Evolutionary conservation across 2,113 vertebrate species (phyloP).

Genomic region (Naja naja): DNA sequence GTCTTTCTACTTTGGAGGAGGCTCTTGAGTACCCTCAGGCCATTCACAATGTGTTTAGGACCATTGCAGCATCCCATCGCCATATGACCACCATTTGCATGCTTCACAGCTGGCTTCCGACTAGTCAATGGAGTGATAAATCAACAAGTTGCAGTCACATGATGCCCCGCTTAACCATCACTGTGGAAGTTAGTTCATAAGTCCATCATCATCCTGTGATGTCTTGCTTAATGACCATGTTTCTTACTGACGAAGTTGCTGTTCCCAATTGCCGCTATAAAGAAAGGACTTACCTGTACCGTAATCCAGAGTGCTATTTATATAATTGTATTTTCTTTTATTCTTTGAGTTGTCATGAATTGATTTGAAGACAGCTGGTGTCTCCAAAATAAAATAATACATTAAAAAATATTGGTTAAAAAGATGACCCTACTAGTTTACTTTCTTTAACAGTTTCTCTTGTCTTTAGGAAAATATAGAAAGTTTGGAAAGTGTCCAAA

Average conservation of each 20-base stretch:
- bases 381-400: background rate
- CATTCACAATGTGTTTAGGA: background rate
- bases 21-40: background rate
- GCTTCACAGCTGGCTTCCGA: background rate
- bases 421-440: background rate
- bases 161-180: background rate
- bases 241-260: background rate
- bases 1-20: background rate
- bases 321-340: background rate
- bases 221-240: background rate
- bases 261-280: background rate
- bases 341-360: background rate
- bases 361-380: background rate
- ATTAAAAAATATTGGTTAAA: background rate
- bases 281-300: background rate
- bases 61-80: background rate
- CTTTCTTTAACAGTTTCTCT: background rate
- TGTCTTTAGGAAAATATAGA: background rate
- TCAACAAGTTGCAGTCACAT: background rate
- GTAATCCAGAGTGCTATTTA: background rate
- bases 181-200: background rate
- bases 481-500: background rate
- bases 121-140: background rate
- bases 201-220: background rate
- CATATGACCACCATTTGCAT: background rate